A percentile compares a stretch with the other conserved stretches of the same genome.
These are phyloP conservation scores for Hemiscyllium ocellatum DNA, from an alignment of 2,113 vertebrate species.

Conservation along the genomic window DNA sequence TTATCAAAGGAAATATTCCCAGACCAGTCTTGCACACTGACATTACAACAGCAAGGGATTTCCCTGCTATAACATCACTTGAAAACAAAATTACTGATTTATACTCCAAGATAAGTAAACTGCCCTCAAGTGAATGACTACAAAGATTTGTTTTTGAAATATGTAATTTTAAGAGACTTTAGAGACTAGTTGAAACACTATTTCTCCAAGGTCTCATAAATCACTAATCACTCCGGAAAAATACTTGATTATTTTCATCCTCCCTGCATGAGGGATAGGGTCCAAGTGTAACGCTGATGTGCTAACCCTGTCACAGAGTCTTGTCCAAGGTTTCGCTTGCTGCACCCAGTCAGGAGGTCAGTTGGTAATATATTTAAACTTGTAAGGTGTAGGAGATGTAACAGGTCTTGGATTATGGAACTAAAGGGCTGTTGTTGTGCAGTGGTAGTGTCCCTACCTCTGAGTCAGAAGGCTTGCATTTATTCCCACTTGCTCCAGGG, in stretches of 20 bases:
- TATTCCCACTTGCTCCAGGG: too few relatives aligned
- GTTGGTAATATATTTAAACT: neutral
- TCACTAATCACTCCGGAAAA: neutral
- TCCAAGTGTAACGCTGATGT: neutral
- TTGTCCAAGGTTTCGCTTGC: neutral
- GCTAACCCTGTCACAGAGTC: neutral
- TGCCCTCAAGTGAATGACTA: constrained; percentile 17
- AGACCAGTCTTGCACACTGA: neutral
- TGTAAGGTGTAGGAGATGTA: neutral
- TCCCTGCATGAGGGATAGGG: neutral
- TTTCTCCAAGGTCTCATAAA: constrained; percentile 30
- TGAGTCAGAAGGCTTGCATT: too few relatives aligned
- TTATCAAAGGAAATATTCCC: constrained; percentile 5
- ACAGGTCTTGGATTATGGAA: neutral
- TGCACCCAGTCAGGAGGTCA: neutral
- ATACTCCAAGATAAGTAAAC: constrained; percentile 12
- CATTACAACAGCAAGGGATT: neutral
- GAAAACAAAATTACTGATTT: constrained; percentile 21
- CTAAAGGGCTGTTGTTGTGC: neutral
- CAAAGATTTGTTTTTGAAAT: constrained; percentile 10
- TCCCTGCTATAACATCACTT: neutral
- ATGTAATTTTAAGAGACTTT: constrained; percentile 6
- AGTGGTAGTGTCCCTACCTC: too few relatives aligned
- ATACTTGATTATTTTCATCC: constrained; percentile 9
- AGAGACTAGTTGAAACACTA: neutral